Conservation (phyloP, 2,888 invertebrate genomes). For the Mythimna lalbum region DNA sequence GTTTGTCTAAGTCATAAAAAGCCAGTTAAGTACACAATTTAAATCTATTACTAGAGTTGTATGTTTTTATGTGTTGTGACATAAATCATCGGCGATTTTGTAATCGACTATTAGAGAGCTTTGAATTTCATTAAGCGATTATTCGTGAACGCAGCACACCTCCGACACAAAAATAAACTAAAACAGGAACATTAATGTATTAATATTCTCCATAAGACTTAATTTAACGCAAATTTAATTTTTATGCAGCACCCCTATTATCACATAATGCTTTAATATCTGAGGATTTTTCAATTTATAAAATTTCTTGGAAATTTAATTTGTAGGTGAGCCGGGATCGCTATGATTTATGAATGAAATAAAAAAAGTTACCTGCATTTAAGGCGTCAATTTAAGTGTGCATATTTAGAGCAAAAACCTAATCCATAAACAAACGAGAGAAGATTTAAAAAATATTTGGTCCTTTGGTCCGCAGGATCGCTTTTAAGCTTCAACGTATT, state of each 20-base stretch:
- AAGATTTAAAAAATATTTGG: constrained; percentile 1
- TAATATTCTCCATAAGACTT: constrained; percentile 63
- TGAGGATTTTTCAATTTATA: constrained; percentile 76
- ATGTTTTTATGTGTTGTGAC: background rate
- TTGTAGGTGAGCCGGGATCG: constrained; percentile 69
- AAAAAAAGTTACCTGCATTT: constrained; percentile 62
- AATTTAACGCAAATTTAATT: constrained; percentile 78
- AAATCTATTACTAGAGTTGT: background rate
- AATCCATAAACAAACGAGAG: constrained; percentile 12
- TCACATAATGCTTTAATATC: constrained; percentile 71
- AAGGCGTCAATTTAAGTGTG: constrained; percentile 48
- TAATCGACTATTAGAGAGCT: constrained; percentile 15
- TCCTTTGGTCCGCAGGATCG: constrained; percentile 1
- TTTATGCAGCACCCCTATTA: constrained; percentile 71
- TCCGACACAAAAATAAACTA: constrained; percentile 15
- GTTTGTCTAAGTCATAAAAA: constrained; percentile 26
- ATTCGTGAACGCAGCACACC: constrained; percentile 29
- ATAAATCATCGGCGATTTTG: constrained; percentile 21
- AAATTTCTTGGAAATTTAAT: constrained; percentile 73
- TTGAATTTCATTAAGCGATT: constrained; percentile 32
- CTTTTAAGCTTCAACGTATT: background rate
- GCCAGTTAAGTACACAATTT: constrained; percentile 15
- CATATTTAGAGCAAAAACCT: constrained; percentile 51
- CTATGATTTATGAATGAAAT: constrained; percentile 70
- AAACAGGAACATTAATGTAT: constrained; percentile 50